Evolutionary conservation across 2,888 invertebrate genomes (phyloP).

Genomic region (Eulithis prunata): DNA sequence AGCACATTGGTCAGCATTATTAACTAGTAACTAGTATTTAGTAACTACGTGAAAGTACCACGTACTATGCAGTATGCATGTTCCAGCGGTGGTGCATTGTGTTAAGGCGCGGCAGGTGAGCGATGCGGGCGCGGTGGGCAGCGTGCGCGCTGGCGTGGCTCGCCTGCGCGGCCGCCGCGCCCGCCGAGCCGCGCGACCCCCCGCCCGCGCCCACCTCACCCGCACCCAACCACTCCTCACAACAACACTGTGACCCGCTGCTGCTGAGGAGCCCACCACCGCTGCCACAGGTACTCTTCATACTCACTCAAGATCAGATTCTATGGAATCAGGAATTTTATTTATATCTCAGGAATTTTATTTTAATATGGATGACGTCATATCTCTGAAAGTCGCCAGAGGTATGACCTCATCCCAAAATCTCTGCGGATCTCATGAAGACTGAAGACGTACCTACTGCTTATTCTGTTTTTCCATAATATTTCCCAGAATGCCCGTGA

Average conservation of each 20-base stretch:
- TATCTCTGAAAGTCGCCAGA: too few species aligned
- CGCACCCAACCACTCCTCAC: conserved; percentile 47
- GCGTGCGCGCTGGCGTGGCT: conserved; percentile 76
- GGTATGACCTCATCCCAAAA: too few species aligned
- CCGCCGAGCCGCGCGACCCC: conserved; percentile 60
- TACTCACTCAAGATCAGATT: too few species aligned
- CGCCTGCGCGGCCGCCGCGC: conserved; percentile 73
- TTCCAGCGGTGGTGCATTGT: conserved; percentile 39
- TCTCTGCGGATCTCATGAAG: too few species aligned
- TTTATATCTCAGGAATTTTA: too few species aligned
- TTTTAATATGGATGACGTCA: too few species aligned
- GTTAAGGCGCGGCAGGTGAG: conserved; percentile 65
- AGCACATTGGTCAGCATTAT: too few species aligned
- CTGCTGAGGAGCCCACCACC: conserved; percentile 65
- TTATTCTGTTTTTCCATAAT: neutral
- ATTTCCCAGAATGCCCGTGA: conserved; percentile 68
- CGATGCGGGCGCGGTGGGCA: conserved; percentile 75
- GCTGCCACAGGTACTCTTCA: conserved; percentile 56
- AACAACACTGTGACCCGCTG: conserved; percentile 61
- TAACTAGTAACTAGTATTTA: too few species aligned
- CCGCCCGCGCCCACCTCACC: conserved; percentile 50
- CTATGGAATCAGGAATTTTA: too few species aligned
- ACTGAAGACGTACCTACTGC: too few species aligned
- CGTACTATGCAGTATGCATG: too few species aligned
- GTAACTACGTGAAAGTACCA: too few species aligned